Base-by-base conservation (phyloP, 2,113 vertebrate genomes). In the Hippopotamus amphibius region DNA sequence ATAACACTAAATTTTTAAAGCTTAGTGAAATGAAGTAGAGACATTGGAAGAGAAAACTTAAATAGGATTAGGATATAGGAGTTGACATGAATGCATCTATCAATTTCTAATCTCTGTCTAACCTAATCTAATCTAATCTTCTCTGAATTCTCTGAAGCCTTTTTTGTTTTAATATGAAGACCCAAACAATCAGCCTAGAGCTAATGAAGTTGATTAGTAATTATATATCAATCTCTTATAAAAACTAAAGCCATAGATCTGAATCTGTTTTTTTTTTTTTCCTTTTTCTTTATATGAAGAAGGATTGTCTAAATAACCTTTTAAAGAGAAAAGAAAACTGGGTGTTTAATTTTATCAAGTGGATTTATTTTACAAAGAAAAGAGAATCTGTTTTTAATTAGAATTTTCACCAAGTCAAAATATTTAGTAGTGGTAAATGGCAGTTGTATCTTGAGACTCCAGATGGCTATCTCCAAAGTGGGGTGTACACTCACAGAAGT, bases 71-170 rank as follows among this genome's bases (percentile, higher is more conserved):
- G 13, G 7, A 57, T 85, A 28, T 43, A 43, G 55, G 6, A 61
- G 13, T 16, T 95, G 28, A 63, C 17, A 71, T 87, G 63, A 88
- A 21, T 84, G n/a, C 19, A 24, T 46, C 21, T 41, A 69, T 71
- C 46, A 50, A 21, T 86, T 66, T 93, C 57, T 80, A 68, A 92
- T 87, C 16, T 61, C 30, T 1, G 33, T 48, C n/a, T 55, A 80
- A 86, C 88, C 59, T 93, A 82, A 92, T 48, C n/a, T 55, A 80
- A 86, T 90, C 59, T 93, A 82, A 92, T 81, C 30, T n/a, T 94
- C 50, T 90, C 43, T 88, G 55, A 79, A n/a, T 14, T 53, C 19
- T 55, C 11, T 55, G 30, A 50, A 77, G 28, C 16, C 50, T 3
- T 53, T n/a, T 65, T 19, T 12, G 65, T 28, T 28, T 48, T 50